phyloP scores from a whole-genome alignment of 2,797 vertebrate genomes.

The Taeniopygia guttata region DNA sequence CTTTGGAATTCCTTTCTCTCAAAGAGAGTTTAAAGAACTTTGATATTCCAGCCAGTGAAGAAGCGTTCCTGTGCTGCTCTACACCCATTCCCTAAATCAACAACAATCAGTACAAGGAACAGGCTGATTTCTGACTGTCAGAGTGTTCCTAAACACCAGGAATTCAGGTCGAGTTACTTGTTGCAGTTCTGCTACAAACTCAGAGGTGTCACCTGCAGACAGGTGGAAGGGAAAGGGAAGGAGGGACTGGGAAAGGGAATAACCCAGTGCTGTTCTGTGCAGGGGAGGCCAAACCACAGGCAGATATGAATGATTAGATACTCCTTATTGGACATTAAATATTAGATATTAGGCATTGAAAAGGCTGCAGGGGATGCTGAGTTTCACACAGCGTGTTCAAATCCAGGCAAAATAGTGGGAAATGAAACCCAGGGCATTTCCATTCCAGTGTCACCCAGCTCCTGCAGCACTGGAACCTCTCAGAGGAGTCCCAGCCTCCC shows the following conservation, averaged over 20 bases:
- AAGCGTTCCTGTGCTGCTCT: neutral
- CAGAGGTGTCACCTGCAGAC: neutral
- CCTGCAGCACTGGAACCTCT: neutral
- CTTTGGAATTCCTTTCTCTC: neutral
- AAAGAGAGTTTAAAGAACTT: neutral
- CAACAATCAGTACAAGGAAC: neutral
- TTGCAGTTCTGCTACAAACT: neutral
- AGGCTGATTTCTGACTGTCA: neutral
- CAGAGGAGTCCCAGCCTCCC: neutral
- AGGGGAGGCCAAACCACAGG: neutral
- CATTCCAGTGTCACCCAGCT: neutral
- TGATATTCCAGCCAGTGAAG: neutral
- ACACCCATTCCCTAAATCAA: neutral
- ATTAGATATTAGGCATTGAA: neutral
- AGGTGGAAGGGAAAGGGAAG: neutral
- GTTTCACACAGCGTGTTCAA: neutral
- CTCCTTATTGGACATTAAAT: neutral
- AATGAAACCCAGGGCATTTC: neutral
- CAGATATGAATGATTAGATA: neutral
- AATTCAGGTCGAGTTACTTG: neutral
- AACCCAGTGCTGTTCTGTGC: neutral
- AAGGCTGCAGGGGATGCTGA: neutral
- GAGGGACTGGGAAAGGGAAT: neutral
- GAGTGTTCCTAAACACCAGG: neutral
- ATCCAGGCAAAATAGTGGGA: neutral